These are phyloP conservation scores for Centruroides sculpturatus DNA, from an alignment of 1,140 invertebrate species.

Conservation along the genomic window DNA sequence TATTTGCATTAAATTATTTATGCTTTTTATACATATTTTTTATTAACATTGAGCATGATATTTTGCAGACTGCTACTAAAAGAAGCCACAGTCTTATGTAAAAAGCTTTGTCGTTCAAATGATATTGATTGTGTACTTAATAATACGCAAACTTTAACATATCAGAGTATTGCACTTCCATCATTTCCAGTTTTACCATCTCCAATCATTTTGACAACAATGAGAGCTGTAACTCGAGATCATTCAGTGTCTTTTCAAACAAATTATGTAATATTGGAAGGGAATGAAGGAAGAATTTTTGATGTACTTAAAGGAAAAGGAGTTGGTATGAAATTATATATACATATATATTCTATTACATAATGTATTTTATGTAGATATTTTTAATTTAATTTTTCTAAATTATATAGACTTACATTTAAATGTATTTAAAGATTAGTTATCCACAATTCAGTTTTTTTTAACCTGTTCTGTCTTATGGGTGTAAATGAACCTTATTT, in stretches of 20 bases:
- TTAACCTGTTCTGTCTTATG: too few relatives aligned
- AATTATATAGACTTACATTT: too few relatives aligned
- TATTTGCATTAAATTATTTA: too few relatives aligned
- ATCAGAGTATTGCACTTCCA: conserved; percentile 27
- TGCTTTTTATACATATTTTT: too few relatives aligned
- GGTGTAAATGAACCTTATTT: too few relatives aligned
- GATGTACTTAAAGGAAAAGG: conserved; percentile 14
- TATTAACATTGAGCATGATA: background rate
- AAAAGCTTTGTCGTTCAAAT: conserved; percentile 19
- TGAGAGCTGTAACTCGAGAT: conserved; percentile 3
- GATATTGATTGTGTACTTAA: conserved; percentile 26
- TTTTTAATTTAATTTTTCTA: too few relatives aligned
- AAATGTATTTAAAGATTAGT: too few relatives aligned
- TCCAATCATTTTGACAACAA: conserved; percentile 12
- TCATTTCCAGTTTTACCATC: conserved; percentile 18
- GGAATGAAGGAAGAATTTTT: conserved; percentile 3
- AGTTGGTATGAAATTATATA: conserved; percentile 8
- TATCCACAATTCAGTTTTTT: too few relatives aligned
- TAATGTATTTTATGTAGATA: too few relatives aligned
- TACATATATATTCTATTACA: too few relatives aligned
- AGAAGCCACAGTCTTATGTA: conserved; percentile 24
- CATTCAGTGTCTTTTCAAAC: background rate
- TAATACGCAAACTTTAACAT: conserved; percentile 27
- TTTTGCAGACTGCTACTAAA: background rate
- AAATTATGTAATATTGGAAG: conserved; percentile 3